These are phyloP conservation scores for Sicus ferrugineus DNA, from an alignment of 2,888 invertebrate genomes.

Conservation along the genomic window DNA sequence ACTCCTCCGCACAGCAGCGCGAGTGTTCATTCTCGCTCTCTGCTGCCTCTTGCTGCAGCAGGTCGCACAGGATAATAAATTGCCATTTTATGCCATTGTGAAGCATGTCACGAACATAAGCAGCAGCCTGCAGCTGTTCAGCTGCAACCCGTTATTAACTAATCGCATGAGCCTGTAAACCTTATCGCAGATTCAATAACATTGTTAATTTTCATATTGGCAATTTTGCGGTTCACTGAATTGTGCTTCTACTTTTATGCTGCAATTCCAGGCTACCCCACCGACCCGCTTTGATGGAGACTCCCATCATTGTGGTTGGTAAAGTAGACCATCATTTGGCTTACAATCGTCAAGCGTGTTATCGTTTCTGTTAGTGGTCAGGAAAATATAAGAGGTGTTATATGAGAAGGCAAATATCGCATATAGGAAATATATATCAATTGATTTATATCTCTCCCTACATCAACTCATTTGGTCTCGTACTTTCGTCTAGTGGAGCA, in stretches of 20 bases:
- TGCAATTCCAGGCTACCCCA: not conserved
- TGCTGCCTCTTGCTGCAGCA: not conserved
- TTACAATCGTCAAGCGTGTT: too few relatives aligned
- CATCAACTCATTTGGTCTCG: too few relatives aligned
- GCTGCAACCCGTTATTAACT: slow-evolving; percentile 20
- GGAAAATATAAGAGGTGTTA: too few relatives aligned
- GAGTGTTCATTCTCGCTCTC: not conserved
- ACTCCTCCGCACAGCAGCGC: not conserved
- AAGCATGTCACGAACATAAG: slow-evolving; percentile 29
- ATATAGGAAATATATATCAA: too few relatives aligned
- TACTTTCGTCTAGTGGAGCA: too few relatives aligned
- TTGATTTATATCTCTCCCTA: too few relatives aligned
- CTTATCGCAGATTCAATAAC: slow-evolving; percentile 27
- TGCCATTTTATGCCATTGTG: slow-evolving; percentile 26
- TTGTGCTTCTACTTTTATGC: not conserved
- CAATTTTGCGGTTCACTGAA: slow-evolving; percentile 12
- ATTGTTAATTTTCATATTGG: slow-evolving; percentile 23
- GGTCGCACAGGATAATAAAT: slow-evolving; percentile 24
- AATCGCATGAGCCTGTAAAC: slow-evolving; percentile 24
- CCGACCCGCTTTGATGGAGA: too few relatives aligned
- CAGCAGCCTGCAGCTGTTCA: slow-evolving; percentile 18
- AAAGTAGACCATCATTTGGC: too few relatives aligned
- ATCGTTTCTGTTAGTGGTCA: too few relatives aligned
- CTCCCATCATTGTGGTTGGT: too few relatives aligned
- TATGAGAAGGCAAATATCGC: too few relatives aligned